Base-by-base conservation (phyloP, 2,113 vertebrate genomes). In the Eolophus roseicapilla region DNA sequence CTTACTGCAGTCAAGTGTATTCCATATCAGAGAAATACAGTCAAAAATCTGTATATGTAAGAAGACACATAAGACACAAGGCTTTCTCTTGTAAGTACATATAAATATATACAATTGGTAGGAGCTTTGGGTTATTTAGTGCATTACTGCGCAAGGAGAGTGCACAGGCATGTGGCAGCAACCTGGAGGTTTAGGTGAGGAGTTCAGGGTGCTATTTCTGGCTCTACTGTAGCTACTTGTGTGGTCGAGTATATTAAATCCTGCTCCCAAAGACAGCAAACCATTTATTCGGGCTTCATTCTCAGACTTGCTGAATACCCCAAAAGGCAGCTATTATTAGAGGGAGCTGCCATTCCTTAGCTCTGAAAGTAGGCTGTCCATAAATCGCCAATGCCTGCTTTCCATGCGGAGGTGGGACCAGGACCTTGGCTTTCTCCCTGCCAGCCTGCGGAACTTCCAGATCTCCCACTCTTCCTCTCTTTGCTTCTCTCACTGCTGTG, bases 261-360 rank as follows among this genome's bases (percentile, higher is more conserved):
- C 90, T 82, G 43, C 75, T 92, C 31, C 69, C 60, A 55, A 78
- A 71, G 88, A 60, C 71, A 93, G 82, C 6, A 18, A 74, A 31
- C 60, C 0, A 0, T 93, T 96, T 90, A 71, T 93, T 79, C 2
- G 1, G 50, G 55, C 71, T 95, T 78, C 44, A 7, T 94, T 96
- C 76, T 92, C 52, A 39, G 35, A 20, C 73, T 92, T 71, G 76
- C 80, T 93, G 94, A 94, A 96, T 92, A 50, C 55, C 60, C 93
- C 64, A 0, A 88, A 92, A 95, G 82, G 64, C 82, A 78, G 88
- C 76, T 90, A 37, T 90, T 95, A 60, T 92, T 78, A 76, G 52
- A 68, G 60, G 47, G 65, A 86, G 41, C 82, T 71, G 60, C 55
- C 29, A 19, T 89, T 90, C 60, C 82, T 65, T 79, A 49, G 13